A percentile compares a stretch with the other conserved stretches of the same genome.
Conservation (phyloP, 1,140 invertebrate species). For the Trichogramma pretiosum region DNA sequence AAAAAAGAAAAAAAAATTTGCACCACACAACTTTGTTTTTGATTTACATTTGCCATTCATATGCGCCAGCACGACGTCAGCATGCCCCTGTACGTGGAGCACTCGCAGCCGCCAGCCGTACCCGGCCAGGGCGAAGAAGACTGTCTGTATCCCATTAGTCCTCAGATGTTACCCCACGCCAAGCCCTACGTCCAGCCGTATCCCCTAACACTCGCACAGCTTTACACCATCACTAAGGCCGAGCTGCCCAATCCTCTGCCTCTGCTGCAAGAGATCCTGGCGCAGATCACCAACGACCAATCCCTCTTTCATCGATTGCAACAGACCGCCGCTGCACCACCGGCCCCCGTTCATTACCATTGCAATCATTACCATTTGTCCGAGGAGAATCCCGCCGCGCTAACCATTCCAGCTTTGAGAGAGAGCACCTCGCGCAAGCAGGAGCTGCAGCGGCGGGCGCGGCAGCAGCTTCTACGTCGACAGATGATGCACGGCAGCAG, state of each 20-base stretch:
- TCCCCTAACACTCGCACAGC: slow-evolving; percentile 33
- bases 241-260: slow-evolving; percentile 9
- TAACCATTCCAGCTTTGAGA: slow-evolving; percentile 8
- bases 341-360: slow-evolving; percentile 7
- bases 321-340: too few species aligned
- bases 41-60: too few species aligned
- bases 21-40: too few species aligned
- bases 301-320: slow-evolving; percentile 21
- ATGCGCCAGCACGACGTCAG: slow-evolving; percentile 37
- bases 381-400: too few species aligned
- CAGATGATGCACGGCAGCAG: slow-evolving; percentile 22
- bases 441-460: slow-evolving; percentile 2
- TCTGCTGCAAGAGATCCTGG: slow-evolving; percentile 16
- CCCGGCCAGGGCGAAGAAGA: slow-evolving; percentile 39
- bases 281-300: not conserved
- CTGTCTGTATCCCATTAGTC: slow-evolving; percentile 40
- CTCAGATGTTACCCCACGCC: slow-evolving; percentile 33
- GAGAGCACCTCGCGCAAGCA: not conserved
- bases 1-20: too few species aligned
- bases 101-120: slow-evolving; percentile 26
- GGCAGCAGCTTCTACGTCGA: slow-evolving; percentile 12
- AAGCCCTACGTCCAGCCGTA: slow-evolving; percentile 39
- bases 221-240: slow-evolving; percentile 29
- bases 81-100: slow-evolving; percentile 39
- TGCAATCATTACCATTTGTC: slow-evolving; percentile 1